Evolutionary conservation across 2,888 invertebrate species (phyloP).

Genomic region (Cryptus viduatorius): DNA sequence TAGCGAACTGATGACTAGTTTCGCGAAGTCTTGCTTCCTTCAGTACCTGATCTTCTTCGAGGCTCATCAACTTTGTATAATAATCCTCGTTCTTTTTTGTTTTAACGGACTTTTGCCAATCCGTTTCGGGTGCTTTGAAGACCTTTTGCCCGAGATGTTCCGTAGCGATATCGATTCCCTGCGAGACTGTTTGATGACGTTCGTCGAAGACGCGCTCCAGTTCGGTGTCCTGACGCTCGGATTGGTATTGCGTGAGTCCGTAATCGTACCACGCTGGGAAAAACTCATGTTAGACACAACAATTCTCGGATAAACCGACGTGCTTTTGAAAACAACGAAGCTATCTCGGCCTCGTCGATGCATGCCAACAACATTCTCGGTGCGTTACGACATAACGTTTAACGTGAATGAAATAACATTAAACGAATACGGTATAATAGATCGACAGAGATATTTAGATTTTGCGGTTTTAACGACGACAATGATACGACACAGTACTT

Average conservation of each 20-base stretch:
- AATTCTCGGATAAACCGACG: conserved; percentile 41
- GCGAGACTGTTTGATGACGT: conserved; percentile 89
- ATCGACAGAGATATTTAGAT: conserved; percentile 47
- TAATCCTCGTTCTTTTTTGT: conserved; percentile 94
- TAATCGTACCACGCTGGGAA: conserved; percentile 95
- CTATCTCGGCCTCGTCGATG: conserved; percentile 63
- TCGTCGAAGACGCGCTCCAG: conserved; percentile 95
- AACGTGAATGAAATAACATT: conserved; percentile 43
- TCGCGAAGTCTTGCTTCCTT: conserved; percentile 93
- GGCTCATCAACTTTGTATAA: conserved; percentile 92
- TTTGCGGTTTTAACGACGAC: conserved; percentile 59
- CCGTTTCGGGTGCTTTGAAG: conserved; percentile 91
- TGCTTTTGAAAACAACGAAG: conserved; percentile 46
- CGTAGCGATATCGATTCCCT: conserved; percentile 87
- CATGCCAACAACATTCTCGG: conserved; percentile 75
- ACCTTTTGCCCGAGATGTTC: conserved; percentile 88
- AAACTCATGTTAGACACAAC: conserved; percentile 75
- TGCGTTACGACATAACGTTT: conserved; percentile 65
- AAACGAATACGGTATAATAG: conserved; percentile 39
- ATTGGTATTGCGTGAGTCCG: conserved; percentile 94
- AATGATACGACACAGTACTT: conserved; percentile 81
- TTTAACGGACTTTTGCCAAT: conserved; percentile 94
- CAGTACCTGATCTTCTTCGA: conserved; percentile 94
- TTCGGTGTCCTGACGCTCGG: conserved; percentile 93
- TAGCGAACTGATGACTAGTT: conserved; percentile 92